phyloP scores from a whole-genome alignment of 2,888 invertebrate genomes.

The Eueremaeus valkanovi region DNA sequence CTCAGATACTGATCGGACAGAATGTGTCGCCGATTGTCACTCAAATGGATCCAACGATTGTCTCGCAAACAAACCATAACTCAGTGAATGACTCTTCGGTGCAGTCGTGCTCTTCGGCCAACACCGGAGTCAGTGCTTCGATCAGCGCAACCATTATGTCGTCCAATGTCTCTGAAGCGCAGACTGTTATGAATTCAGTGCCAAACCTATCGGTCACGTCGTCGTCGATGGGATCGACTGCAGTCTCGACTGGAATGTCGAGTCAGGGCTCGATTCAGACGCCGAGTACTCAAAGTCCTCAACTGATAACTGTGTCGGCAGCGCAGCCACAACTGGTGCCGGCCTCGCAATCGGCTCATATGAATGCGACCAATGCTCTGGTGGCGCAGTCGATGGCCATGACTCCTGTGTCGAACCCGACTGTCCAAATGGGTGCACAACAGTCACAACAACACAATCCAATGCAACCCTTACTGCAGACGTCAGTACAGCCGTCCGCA shows the following conservation, averaged over 20 bases:
- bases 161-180: neutral
- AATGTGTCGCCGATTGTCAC: neutral
- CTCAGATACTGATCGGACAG: neutral
- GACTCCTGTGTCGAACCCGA: neutral
- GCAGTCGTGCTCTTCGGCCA: neutral
- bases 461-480: neutral
- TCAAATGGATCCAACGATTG: neutral
- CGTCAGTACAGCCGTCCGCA: neutral
- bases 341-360: neutral
- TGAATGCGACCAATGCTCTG: neutral
- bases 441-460: neutral
- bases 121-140: conserved; percentile 4
- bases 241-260: neutral
- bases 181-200: neutral
- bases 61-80: neutral
- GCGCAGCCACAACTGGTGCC: conserved; percentile 1
- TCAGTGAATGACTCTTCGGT: neutral
- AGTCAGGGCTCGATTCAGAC: neutral
- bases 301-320: conserved; percentile 17
- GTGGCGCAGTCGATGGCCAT: neutral
- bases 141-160: neutral
- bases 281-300: neutral
- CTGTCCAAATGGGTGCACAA: neutral
- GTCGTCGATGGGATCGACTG: neutral
- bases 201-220: neutral